These are phyloP conservation scores for Callyntrura sp. DNA, from an alignment of 2,888 invertebrate genomes.

Conservation along the genomic window DNA sequence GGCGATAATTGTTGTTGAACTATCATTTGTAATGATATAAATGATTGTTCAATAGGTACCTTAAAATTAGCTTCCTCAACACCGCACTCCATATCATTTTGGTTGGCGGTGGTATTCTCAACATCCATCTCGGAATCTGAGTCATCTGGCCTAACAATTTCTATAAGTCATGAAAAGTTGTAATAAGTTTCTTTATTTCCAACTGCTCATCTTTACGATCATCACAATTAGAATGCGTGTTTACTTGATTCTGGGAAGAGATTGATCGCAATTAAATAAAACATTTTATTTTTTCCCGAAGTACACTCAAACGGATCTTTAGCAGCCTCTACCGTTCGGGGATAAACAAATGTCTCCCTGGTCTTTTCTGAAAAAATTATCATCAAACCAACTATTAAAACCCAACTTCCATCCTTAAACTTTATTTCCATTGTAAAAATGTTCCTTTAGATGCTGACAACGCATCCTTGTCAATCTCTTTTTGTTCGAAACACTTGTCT, in stretches of 20 bases:
- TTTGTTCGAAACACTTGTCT: too few species aligned
- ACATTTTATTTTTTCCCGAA: conserved; percentile 64
- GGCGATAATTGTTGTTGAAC: too few species aligned
- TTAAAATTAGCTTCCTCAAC: neutral
- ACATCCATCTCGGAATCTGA: conserved; percentile 47
- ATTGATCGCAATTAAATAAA: conserved; percentile 61
- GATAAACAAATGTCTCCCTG: conserved; percentile 14
- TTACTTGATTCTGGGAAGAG: conserved; percentile 63
- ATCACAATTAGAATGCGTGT: neutral
- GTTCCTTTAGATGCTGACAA: too few species aligned
- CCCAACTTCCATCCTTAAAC: neutral
- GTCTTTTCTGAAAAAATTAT: conserved; percentile 53
- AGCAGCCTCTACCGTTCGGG: conserved; percentile 61
- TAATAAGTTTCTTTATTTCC: neutral
- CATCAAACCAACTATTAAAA: too few species aligned
- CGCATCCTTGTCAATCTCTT: neutral
- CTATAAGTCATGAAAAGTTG: neutral
- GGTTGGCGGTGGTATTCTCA: neutral
- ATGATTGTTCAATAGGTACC: neutral
- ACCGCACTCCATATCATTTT: neutral
- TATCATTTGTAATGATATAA: neutral
- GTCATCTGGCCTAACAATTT: conserved; percentile 60
- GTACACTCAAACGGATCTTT: conserved; percentile 59
- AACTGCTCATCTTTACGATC: neutral
- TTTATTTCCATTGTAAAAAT: too few species aligned